A percentile compares a stretch with the other conserved stretches of the same genome.
Evolutionary conservation across 64 coral and sea anemone genomes (phyloP).

Genomic region (Actinia tenebrosa): DNA sequence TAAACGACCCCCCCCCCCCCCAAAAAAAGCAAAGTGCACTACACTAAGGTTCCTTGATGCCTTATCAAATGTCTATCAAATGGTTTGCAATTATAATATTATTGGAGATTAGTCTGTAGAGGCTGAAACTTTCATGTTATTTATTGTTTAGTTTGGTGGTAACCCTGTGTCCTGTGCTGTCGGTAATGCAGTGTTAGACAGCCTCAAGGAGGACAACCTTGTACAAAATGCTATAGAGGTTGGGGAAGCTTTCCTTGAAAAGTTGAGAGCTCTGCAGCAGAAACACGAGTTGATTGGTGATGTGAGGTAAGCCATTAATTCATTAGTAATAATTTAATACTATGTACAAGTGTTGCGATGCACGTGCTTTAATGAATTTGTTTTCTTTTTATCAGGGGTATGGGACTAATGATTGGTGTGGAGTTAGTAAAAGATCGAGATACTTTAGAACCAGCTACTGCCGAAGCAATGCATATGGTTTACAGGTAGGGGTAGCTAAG

Average conservation of each 20-base stretch:
- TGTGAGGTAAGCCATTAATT: conserved; percentile 44
- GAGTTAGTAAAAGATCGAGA: conserved; percentile 80
- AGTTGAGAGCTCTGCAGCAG: conserved; percentile 68
- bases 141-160: conserved; percentile 77
- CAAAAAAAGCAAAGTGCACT: too few species aligned
- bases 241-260: conserved; percentile 63
- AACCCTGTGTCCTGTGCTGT: conserved; percentile 95
- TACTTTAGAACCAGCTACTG: conserved; percentile 72
- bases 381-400: conserved; percentile 49
- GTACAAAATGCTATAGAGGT: conserved; percentile 78
- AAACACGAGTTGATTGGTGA: conserved; percentile 87
- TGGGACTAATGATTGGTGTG: conserved; percentile 88
- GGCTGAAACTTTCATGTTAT: background rate
- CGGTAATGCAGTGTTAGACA: conserved; percentile 90
- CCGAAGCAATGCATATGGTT: conserved; percentile 58
- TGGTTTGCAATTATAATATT: background rate
- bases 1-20: too few species aligned
- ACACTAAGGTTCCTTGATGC: too few species aligned
- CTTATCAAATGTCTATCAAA: too few species aligned
- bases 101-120: background rate
- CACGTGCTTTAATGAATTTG: background rate
- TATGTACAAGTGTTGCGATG: too few species aligned
- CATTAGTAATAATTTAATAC: background rate
- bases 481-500: conserved; percentile 18
- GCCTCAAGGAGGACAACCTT: conserved; percentile 85